Evolutionary conservation across 2,797 vertebrate genomes (phyloP).

Genomic region (Rhinichthys osculus): DNA sequence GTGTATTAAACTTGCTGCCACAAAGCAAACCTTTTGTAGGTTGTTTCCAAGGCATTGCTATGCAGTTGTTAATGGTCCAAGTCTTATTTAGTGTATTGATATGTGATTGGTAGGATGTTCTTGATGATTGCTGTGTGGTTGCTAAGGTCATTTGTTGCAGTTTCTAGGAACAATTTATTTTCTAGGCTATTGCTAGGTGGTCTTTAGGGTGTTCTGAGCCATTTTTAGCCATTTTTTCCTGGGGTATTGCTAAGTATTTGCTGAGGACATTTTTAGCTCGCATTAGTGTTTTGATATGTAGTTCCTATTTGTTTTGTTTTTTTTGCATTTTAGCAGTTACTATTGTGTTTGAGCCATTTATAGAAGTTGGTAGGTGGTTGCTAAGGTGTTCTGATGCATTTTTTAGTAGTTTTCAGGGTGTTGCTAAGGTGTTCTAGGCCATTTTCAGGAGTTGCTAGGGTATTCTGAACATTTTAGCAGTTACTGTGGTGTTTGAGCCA

Average conservation of each 20-base stretch:
- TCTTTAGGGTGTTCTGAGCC: background rate
- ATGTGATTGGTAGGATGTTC: background rate
- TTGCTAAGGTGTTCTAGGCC: background rate
- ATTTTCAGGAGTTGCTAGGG: too few relatives aligned
- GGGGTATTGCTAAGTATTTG: background rate
- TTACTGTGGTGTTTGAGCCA: background rate
- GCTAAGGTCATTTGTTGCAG: background rate
- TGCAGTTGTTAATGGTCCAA: background rate
- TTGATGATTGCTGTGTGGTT: background rate
- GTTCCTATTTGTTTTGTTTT: background rate
- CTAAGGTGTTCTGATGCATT: background rate
- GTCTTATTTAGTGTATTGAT: background rate
- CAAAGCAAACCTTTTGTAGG: background rate
- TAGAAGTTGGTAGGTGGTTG: background rate
- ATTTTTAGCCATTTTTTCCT: background rate
- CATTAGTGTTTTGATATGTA: background rate
- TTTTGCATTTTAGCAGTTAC: background rate
- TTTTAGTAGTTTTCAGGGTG: background rate
- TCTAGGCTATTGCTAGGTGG: background rate
- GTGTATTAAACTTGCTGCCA: background rate
- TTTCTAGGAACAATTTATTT: background rate
- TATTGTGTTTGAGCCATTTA: background rate
- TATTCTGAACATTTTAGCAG: background rate
- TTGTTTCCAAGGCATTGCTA: background rate
- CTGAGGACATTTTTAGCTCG: background rate